Conservation (phyloP, 2,888 invertebrate genomes). For the Hydrotaea diabolus region DNA sequence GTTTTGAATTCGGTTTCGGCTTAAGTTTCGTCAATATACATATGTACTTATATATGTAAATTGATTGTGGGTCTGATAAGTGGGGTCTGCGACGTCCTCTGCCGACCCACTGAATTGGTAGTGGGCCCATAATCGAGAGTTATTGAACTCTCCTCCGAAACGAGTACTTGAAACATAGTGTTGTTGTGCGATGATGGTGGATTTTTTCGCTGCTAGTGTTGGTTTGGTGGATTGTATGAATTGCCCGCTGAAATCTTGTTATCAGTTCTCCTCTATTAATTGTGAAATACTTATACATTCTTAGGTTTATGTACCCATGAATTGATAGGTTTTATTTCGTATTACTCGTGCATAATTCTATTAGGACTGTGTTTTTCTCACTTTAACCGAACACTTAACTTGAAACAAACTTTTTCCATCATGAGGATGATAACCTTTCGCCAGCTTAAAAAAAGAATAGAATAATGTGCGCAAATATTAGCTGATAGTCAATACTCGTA, state of each 20-base stretch:
- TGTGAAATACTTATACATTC: too few relatives aligned
- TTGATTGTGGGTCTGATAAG: too few relatives aligned
- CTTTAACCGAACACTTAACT: background rate
- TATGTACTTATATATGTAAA: too few relatives aligned
- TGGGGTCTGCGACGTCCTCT: background rate
- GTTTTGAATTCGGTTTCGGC: background rate
- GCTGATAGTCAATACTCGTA: constrained; percentile 35
- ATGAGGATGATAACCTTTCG: constrained; percentile 32
- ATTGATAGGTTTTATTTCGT: background rate
- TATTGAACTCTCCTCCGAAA: constrained; percentile 18
- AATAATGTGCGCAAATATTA: constrained; percentile 53
- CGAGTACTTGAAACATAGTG: background rate
- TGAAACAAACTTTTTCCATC: background rate
- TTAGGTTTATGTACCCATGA: background rate
- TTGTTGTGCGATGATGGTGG: background rate
- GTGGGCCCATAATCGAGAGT: background rate
- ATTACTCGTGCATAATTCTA: background rate
- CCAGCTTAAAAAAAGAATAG: background rate
- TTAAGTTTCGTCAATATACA: background rate
- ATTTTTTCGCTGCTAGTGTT: background rate
- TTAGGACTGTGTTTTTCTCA: background rate
- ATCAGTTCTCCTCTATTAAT: background rate
- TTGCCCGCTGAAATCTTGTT: too few relatives aligned
- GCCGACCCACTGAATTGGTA: background rate
- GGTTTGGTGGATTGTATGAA: background rate